phyloP scores from a whole-genome alignment of 2,888 invertebrate genomes.

The Fragum whitleyi region DNA sequence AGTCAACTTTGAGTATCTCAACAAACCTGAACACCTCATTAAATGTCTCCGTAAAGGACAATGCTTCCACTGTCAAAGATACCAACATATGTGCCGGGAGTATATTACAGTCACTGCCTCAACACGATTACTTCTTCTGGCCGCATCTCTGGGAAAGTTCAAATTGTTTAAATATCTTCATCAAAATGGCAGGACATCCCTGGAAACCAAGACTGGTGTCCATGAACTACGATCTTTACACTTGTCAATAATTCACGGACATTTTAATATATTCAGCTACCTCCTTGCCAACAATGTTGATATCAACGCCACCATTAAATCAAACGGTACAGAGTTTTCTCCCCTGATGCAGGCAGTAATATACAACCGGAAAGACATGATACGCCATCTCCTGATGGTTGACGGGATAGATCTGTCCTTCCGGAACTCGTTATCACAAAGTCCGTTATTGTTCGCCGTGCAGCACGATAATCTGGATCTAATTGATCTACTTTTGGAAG shows the following conservation, averaged over 20 bases:
- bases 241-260: conserved; percentile 57
- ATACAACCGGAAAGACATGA: conserved; percentile 57
- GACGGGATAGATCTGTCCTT: conserved; percentile 48
- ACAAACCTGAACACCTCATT: conserved; percentile 58
- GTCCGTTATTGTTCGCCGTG: conserved; percentile 61
- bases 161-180: conserved; percentile 54
- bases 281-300: conserved; percentile 58
- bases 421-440: conserved; percentile 58
- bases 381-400: conserved; percentile 54
- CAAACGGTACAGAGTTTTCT: conserved; percentile 60
- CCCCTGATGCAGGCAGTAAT: conserved; percentile 61
- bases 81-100: conserved; percentile 57
- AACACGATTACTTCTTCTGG: conserved; percentile 44
- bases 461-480: conserved; percentile 59
- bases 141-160: conserved; percentile 59
- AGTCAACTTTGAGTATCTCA: conserved; percentile 62
- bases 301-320: conserved; percentile 51
- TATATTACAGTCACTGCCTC: conserved; percentile 52
- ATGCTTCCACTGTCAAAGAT: conserved; percentile 65
- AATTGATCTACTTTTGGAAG: conserved; percentile 51
- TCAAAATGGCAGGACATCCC: conserved; percentile 40
- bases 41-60: conserved; percentile 55
- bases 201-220: conserved; percentile 60
- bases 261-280: conserved; percentile 62
- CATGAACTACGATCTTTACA: conserved; percentile 61